Percentiles rank a stretch among this genome's conserved stretches.
These are phyloP conservation scores for Drosophila fungiperda DNA, from an alignment of 2,888 invertebrate species.

Conservation along the genomic window DNA sequence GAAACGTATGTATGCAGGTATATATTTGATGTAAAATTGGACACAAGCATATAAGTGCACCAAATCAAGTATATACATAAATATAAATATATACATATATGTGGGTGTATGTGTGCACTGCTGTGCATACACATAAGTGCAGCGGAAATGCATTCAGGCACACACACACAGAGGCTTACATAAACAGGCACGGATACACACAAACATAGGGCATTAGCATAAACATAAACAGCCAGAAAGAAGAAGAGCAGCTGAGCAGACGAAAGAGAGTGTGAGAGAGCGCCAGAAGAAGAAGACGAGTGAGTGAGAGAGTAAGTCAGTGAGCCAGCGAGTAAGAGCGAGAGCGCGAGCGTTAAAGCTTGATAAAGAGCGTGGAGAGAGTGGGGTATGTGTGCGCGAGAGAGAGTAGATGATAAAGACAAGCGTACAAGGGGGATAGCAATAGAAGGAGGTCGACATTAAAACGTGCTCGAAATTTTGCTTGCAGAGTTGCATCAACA, in stretches of 20 bases:
- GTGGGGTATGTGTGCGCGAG: not conserved
- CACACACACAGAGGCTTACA: constrained; percentile 12
- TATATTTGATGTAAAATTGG: constrained; percentile 4
- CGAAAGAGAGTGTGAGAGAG: constrained; percentile 17
- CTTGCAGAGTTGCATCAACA: constrained; percentile 16
- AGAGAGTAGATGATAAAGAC: constrained; percentile 12
- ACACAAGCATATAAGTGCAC: constrained; percentile 44
- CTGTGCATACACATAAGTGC: constrained; percentile 40
- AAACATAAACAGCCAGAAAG: constrained; percentile 56
- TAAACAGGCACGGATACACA: constrained; percentile 8
- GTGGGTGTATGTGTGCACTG: not conserved
- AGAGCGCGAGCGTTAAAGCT: not conserved
- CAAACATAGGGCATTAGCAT: constrained; percentile 26
- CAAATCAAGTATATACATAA: not conserved
- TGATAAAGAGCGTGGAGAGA: constrained; percentile 15
- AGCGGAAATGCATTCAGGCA: constrained; percentile 65
- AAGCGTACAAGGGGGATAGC: constrained; percentile 22
- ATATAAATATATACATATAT: not conserved
- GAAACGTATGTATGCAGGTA: not conserved
- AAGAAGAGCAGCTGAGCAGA: constrained; percentile 12
- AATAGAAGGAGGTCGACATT: constrained; percentile 57
- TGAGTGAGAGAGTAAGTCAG: constrained; percentile 18
- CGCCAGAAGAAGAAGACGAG: constrained; percentile 13
- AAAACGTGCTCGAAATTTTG: constrained; percentile 61
- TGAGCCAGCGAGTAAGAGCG: constrained; percentile 17